Evolutionary conservation across 2,113 vertebrate genomes (phyloP), one percentile per base, ranked within the genome.

Genomic region (Gavialis gangeticus): DNA sequence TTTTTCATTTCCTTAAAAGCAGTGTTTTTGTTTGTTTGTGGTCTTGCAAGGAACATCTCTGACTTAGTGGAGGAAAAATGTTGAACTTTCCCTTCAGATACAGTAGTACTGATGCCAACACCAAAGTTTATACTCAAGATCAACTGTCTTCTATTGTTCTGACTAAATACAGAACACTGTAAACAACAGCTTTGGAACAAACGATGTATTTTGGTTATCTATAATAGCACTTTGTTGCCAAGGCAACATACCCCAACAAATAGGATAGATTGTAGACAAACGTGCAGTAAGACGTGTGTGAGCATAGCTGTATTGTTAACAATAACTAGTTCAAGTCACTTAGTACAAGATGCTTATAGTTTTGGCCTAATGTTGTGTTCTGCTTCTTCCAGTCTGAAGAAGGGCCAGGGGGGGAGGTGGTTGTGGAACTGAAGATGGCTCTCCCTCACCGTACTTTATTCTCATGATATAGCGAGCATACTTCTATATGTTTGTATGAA

Each of bases 141-240:
- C 85, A 60, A 62, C 37, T 25, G 1, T 69, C 63, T 37, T 90
- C 59, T 94, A 30, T 69, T 69, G 17, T 57, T 91, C 15, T 81
- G 84, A 14, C 22, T 90, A 90, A 77, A 55, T 84, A 27, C 34
- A 62, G 84, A 80, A 21, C 54, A 75, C 46, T 46, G 90, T 88
- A 91, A 34, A 88, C 67, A 88, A 85, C 28, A 84, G 17, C 28
- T 75, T 46, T 82, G 14, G 82, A 64, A 2, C 46, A 62, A 62
- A 11, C 10, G 22, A 11, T 25, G 3, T 69, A 63, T 75, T 91
- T 86, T 90, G 60, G 30, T 82, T 75, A 84, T 69, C 82, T 94
- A 81, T 90, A 82, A 90, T 91, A 85, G 58, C 46, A 46, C 10
- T 25, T 57, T 30, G 3, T 82, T 91, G 58, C 79, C 60, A 88